Conservation (phyloP, 2,113 vertebrate genomes). For the Boleophthalmus pectinirostris region DNA sequence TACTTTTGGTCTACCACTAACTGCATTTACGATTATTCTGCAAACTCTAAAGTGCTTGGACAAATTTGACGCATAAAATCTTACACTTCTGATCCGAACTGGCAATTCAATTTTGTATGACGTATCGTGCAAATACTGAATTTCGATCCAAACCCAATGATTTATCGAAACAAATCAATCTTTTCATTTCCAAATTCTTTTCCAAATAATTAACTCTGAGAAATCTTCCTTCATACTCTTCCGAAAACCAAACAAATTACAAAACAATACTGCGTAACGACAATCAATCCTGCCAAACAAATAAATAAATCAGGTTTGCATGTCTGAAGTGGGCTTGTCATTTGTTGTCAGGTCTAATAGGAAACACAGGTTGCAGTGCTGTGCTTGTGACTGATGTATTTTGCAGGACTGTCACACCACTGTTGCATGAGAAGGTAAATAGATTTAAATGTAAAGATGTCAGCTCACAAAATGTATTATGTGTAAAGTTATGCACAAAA, state of each 20-base stretch:
- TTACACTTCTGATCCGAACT: background rate
- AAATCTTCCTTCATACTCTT: conserved; percentile 13
- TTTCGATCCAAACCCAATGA: background rate
- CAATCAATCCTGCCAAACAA: background rate
- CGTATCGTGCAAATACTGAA: background rate
- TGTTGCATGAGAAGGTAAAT: background rate
- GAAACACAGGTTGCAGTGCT: conserved; percentile 14
- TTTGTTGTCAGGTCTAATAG: conserved; percentile 8
- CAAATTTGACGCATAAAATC: background rate
- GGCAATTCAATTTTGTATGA: background rate
- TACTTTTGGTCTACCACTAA: background rate
- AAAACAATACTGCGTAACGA: background rate
- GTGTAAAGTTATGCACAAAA: background rate
- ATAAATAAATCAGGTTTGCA: background rate
- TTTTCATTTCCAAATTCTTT: background rate
- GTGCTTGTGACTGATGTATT: conserved; percentile 32
- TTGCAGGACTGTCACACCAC: conserved; percentile 9
- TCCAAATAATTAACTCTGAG: conserved; percentile 3
- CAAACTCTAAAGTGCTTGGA: background rate
- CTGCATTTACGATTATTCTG: background rate
- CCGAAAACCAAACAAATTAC: background rate
- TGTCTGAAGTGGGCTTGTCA: background rate
- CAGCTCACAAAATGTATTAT: background rate
- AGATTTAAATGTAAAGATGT: background rate
- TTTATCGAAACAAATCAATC: background rate